Evolutionary conservation across 64 coral and sea anemone genomes (phyloP).

Genomic region (Montipora cactus): DNA sequence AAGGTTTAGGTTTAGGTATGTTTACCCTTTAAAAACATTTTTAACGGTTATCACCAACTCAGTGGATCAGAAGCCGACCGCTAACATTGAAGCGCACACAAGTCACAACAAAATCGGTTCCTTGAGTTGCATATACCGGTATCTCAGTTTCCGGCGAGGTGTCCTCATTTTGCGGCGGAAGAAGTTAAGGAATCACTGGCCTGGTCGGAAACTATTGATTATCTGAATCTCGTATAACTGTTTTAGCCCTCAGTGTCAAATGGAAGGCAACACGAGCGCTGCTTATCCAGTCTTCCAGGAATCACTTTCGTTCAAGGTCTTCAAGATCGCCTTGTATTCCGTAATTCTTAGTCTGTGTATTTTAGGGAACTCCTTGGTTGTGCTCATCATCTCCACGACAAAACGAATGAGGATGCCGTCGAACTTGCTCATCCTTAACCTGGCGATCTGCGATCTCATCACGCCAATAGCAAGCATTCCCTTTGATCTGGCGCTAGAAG

Average conservation of each 20-base stretch:
- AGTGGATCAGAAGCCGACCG: too few species aligned
- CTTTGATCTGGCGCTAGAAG: slow-evolving; percentile 73
- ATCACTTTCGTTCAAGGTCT: slow-evolving; percentile 41
- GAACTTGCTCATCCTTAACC: slow-evolving; percentile 61
- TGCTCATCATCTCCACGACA: slow-evolving; percentile 26
- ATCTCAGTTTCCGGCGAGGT: too few species aligned
- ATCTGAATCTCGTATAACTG: too few species aligned
- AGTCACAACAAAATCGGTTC: too few species aligned
- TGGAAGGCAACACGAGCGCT: neutral
- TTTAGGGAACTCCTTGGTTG: slow-evolving; percentile 56
- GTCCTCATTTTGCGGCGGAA: too few species aligned
- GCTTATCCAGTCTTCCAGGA: slow-evolving; percentile 6
- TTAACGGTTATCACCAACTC: too few species aligned
- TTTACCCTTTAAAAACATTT: neutral
- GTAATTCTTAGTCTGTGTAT: slow-evolving; percentile 37
- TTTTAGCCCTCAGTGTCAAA: neutral
- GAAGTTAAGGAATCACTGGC: too few species aligned
- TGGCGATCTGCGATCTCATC: slow-evolving; percentile 62
- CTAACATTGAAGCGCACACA: too few species aligned
- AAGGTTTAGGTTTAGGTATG: too few species aligned
- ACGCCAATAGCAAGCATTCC: slow-evolving; percentile 59
- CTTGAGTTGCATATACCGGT: too few species aligned
- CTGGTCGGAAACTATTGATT: too few species aligned
- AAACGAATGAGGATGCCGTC: slow-evolving; percentile 64
- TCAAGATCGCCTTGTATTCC: slow-evolving; percentile 61